phyloP scores from a whole-genome alignment of 2,113 vertebrate genomes.

The Aspiorhynchus laticeps region DNA sequence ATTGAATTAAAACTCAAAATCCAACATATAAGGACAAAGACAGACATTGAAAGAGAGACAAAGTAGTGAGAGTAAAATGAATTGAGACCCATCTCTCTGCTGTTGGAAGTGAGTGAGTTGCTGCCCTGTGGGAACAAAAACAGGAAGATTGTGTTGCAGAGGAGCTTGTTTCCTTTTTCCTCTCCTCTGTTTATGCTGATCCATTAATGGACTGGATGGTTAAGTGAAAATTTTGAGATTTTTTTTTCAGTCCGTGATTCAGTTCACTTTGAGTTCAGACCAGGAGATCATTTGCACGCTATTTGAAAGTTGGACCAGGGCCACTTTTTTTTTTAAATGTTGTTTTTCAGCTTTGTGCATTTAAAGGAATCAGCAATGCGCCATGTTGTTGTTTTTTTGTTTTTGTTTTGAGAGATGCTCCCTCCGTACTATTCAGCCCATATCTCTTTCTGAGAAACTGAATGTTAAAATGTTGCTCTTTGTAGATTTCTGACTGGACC shows the following conservation, averaged over 20 bases:
- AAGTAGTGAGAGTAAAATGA: background rate
- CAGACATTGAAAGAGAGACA: background rate
- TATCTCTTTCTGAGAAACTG: slow-evolving; percentile 18
- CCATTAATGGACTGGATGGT: background rate
- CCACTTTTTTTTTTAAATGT: background rate
- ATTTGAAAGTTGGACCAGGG: background rate
- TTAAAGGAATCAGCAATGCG: slow-evolving; percentile 8
- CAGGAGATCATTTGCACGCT: background rate
- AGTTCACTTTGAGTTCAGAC: background rate
- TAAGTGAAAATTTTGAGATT: background rate
- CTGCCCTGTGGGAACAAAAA: background rate
- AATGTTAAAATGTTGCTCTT: slow-evolving; percentile 38
- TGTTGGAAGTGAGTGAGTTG: background rate
- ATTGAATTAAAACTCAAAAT: slow-evolving; percentile 50
- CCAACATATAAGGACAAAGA: background rate
- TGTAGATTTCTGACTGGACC: slow-evolving; percentile 1
- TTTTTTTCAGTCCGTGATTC: background rate
- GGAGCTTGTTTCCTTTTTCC: background rate
- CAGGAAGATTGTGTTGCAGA: background rate
- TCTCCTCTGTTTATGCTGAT: background rate
- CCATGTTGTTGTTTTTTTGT: background rate
- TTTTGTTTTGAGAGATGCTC: background rate
- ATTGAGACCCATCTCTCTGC: background rate
- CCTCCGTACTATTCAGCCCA: background rate
- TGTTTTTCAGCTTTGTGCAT: background rate